phyloP scores from a whole-genome alignment of 2,797 vertebrate genomes.

The Peromyscus nudipes region DNA sequence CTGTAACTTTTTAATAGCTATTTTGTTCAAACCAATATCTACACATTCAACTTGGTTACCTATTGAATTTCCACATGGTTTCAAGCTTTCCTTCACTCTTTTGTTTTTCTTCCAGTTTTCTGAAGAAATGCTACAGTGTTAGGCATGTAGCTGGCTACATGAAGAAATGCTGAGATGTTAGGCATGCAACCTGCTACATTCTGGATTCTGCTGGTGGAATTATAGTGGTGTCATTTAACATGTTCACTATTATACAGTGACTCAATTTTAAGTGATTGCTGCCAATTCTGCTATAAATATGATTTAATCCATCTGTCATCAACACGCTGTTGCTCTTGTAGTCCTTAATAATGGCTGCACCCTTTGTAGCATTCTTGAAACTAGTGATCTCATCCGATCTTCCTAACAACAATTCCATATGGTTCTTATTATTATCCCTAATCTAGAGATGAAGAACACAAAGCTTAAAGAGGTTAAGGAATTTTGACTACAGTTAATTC shows the following conservation, averaged over 20 bases:
- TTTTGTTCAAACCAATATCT: constrained; percentile 32
- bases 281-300: neutral
- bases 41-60: neutral
- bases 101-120: constrained; percentile 48
- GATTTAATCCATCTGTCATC: constrained; percentile 8
- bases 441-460: constrained; percentile 27
- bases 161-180: neutral
- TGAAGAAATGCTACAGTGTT: neutral
- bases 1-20: neutral
- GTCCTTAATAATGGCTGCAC: neutral
- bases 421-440: neutral
- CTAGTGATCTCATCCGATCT: neutral
- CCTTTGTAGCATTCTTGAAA: neutral
- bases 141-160: neutral
- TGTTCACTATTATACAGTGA: neutral
- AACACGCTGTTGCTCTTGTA: neutral
- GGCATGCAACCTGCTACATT: neutral
- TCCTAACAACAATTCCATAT: neutral
- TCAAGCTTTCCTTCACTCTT: neutral
- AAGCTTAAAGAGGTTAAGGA: constrained; percentile 17
- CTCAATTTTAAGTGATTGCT: constrained; percentile 18
- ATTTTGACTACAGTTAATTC: neutral
- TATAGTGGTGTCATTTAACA: neutral
- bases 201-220: neutral
- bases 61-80: neutral